Percentiles rank a stretch among this genome's conserved stretches.
Conservation (phyloP, 2,113 vertebrate species). For the Neodon shergylaensis region DNA sequence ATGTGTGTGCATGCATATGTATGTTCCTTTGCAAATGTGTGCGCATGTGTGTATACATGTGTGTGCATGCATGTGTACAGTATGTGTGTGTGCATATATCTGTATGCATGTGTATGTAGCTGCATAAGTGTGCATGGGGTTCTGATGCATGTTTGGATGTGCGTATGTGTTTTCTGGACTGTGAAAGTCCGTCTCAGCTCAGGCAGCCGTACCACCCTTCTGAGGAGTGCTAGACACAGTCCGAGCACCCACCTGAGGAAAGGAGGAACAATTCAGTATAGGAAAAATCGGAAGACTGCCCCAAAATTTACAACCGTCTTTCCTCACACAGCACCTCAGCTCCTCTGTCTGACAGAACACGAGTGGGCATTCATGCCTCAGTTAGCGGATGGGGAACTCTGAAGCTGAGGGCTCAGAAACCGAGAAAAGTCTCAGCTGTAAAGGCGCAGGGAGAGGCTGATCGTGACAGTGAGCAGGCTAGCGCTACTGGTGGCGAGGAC, state of each 20-base stretch:
- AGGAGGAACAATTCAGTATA: neutral
- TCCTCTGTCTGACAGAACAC: neutral
- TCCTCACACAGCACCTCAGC: neutral
- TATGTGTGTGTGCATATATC: neutral
- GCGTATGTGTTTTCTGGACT: neutral
- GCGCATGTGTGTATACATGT: neutral
- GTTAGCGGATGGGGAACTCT: neutral
- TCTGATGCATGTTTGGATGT: no score
- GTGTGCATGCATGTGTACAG: neutral
- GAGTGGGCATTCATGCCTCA: neutral
- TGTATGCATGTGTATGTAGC: neutral
- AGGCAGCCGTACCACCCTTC: neutral
- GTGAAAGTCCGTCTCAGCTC: neutral
- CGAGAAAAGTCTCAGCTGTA: neutral
- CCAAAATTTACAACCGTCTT: neutral
- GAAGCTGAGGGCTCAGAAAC: neutral
- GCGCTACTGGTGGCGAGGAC: neutral
- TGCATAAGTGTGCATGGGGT: neutral
- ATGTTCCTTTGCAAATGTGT: neutral
- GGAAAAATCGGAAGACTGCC: neutral
- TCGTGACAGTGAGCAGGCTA: neutral
- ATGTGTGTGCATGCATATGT: neutral
- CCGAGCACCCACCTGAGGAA: neutral
- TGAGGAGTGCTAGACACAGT: neutral
- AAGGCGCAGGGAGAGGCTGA: neutral